Evolutionary conservation across 1,140 invertebrate genomes (phyloP).

Genomic region (Ceratina australensis): DNA sequence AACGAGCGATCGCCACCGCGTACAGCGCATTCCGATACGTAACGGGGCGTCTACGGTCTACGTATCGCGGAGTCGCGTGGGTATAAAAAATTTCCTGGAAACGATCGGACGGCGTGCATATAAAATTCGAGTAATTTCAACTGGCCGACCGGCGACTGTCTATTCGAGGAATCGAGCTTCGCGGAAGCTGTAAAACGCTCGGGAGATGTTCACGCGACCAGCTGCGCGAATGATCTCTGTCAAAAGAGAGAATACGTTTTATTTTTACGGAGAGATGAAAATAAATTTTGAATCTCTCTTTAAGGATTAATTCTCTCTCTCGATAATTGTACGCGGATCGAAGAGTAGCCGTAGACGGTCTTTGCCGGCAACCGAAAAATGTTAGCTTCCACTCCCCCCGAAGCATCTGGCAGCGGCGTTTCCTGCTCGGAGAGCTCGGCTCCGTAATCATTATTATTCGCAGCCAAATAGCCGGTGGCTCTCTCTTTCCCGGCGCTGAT

Average conservation of each 20-base stretch:
- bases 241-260: background rate
- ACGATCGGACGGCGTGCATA: slow-evolving; percentile 60
- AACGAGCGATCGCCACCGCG: slow-evolving; percentile 51
- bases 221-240: too few relatives aligned
- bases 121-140: slow-evolving; percentile 64
- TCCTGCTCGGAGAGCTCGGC: slow-evolving; percentile 63
- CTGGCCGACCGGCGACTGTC: slow-evolving; percentile 1
- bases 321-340: slow-evolving; percentile 36
- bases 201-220: slow-evolving; percentile 4
- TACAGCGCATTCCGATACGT: slow-evolving; percentile 61
- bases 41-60: slow-evolving; percentile 45
- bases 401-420: slow-evolving; percentile 60
- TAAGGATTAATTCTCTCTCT: background rate
- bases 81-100: slow-evolving; percentile 61
- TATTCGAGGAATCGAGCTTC: slow-evolving; percentile 39
- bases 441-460: slow-evolving; percentile 65
- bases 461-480: slow-evolving; percentile 55
- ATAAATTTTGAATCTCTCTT: background rate
- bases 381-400: slow-evolving; percentile 47
- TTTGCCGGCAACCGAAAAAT: slow-evolving; percentile 42
- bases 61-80: slow-evolving; percentile 13
- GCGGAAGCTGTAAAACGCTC: slow-evolving; percentile 48
- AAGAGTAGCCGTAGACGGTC: slow-evolving; percentile 11
- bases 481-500: slow-evolving; percentile 46
- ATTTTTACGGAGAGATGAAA: background rate